Percentiles rank a stretch among this genome's conserved stretches.
These are phyloP conservation scores for Aldrovandia affinis DNA, from an alignment of 2,797 vertebrate genomes.

Conservation along the genomic window DNA sequence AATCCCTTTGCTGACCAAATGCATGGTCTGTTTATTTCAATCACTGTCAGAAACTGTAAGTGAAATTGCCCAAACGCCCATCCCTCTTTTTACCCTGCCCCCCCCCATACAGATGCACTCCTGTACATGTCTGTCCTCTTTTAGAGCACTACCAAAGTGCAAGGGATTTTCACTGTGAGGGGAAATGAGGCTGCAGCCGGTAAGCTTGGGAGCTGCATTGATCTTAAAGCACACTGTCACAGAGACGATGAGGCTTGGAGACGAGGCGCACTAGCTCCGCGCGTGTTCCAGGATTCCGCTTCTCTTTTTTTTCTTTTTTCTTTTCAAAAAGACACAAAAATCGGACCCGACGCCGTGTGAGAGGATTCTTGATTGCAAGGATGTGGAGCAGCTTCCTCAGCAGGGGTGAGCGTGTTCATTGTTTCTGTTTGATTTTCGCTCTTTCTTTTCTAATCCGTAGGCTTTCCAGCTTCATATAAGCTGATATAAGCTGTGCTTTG, in stretches of 20 bases:
- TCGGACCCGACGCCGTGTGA: slow-evolving; percentile 49
- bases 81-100: not conserved
- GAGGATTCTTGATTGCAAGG: slow-evolving; percentile 55
- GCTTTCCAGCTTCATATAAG: too few species aligned
- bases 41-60: slow-evolving; percentile 69
- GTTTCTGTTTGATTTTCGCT: slow-evolving; percentile 41
- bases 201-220: slow-evolving; percentile 71
- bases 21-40: slow-evolving; percentile 64
- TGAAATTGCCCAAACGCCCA: slow-evolving; percentile 78
- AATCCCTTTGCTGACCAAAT: slow-evolving; percentile 74
- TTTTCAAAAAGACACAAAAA: slow-evolving; percentile 48
- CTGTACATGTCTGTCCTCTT: not conserved
- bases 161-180: slow-evolving; percentile 82
- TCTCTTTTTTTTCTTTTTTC: slow-evolving; percentile 40
- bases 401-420: slow-evolving; percentile 76
- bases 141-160: slow-evolving; percentile 54
- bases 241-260: slow-evolving; percentile 70
- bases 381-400: slow-evolving; percentile 85
- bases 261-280: slow-evolving; percentile 65
- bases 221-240: slow-evolving; percentile 70
- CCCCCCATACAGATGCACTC: slow-evolving; percentile 20
- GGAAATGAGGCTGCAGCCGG: slow-evolving; percentile 75
- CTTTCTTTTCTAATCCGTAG: not conserved
- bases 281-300: slow-evolving; percentile 69
- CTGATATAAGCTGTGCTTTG: not conserved